phyloP scores from a whole-genome alignment of 2,888 invertebrate genomes.

The Tenthredo scrophulariae region DNA sequence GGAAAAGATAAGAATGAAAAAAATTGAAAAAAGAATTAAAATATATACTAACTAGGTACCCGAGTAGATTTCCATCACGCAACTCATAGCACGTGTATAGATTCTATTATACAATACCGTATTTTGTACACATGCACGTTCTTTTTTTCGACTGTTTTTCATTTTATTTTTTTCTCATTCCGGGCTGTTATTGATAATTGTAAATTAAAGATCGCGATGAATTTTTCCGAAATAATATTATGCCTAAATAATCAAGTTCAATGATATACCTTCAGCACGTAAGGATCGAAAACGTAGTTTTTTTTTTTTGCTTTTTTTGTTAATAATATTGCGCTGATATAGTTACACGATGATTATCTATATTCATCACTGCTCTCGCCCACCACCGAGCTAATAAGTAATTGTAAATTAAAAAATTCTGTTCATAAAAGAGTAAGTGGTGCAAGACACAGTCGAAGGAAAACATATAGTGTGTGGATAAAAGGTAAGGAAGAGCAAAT shows the following conservation, averaged over 20 bases:
- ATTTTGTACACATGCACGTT: background rate
- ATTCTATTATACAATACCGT: background rate
- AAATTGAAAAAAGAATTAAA: slow-evolving; percentile 5
- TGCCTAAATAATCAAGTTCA: no score
- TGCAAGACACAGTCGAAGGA: slow-evolving; percentile 12
- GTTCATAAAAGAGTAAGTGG: background rate
- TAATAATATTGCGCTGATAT: background rate
- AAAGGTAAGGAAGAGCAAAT: background rate
- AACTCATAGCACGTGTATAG: background rate
- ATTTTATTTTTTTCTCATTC: background rate
- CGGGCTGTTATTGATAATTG: background rate
- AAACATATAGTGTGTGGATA: background rate
- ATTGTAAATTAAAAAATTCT: background rate
- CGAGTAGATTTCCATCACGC: background rate
- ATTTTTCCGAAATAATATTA: background rate
- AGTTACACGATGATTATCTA: slow-evolving; percentile 15
- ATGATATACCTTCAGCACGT: background rate
- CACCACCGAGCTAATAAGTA: background rate
- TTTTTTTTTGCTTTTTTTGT: background rate
- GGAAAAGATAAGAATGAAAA: background rate
- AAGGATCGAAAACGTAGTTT: background rate
- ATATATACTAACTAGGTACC: background rate
- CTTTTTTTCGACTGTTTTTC: no score
- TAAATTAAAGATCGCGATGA: background rate
- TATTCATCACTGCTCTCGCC: slow-evolving; percentile 24